Base-by-base conservation (phyloP, 2,113 vertebrate species). In the Grammomys dolichurus region DNA sequence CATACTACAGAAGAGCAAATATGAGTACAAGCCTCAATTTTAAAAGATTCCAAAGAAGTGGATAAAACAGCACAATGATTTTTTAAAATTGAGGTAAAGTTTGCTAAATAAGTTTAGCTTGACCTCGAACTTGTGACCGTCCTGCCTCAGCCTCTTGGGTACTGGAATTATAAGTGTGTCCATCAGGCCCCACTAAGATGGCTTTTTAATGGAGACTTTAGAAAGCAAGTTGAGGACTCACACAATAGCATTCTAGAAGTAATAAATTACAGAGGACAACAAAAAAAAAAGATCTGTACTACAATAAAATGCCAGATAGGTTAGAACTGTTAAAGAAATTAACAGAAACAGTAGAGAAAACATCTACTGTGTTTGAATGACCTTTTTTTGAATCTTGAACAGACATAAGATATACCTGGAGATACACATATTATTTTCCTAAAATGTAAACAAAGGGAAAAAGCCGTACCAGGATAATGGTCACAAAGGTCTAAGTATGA, bases 291-390 rank as follows among this genome's bases (percentile, higher is more conserved):
- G 56, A 13, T 63, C 26, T 65, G n/a, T 46, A 17, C 63, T 43
- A 31, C 26, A 65, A 43, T 80, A 80, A 31, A 77, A 77, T 14
- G 11, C 12, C 75, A 76, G 43, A 17, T 58, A n/a, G 12, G 78
- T 85, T 73, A 86, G 65, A 81, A 92, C 36, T 72, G 6, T 56
- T 91, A 75, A 14, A 73, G 69, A 92, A 73, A 33, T 12, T 92
- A 67, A 81, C 6, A 95, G n/a, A 92, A 85, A 46, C 69, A 31
- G 40, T 87, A 95, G 87, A 94, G 86, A 96, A 91, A 95, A 33
- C 14, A 76, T 58, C 28, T 43, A 91, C 89, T 36, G 24, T 65
- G 65, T 51, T 60, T 81, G 20, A 75, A 5, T 67, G 78, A 43
- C 31, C 33, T 84, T 40, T 90, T 95, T 24, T 56, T 87, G 82